phyloP scores from a whole-genome alignment of 1,140 invertebrate genomes.

The Micrasema minimum region DNA sequence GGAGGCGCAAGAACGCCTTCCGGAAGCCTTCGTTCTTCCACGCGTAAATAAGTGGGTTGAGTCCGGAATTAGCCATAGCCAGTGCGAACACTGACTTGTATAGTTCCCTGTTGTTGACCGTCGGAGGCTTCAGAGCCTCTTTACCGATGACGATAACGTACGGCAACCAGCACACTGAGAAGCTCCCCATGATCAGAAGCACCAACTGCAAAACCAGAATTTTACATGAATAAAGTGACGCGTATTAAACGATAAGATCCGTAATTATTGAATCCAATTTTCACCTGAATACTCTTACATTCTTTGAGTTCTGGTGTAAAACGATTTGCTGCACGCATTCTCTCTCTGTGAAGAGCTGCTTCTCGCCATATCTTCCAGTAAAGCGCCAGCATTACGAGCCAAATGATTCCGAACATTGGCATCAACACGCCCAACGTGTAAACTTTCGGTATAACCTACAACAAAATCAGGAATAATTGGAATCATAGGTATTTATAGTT shows the following conservation, averaged over 20 bases:
- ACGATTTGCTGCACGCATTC: constrained; percentile 69
- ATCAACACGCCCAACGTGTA: constrained; percentile 75
- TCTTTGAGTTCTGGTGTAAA: constrained; percentile 68
- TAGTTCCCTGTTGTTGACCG: constrained; percentile 65
- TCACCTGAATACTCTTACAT: constrained; percentile 76
- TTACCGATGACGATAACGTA: constrained; percentile 75
- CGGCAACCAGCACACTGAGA: constrained; percentile 80
- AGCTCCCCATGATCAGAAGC: constrained; percentile 76
- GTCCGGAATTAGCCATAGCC: constrained; percentile 78
- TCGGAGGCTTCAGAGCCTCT: constrained; percentile 65
- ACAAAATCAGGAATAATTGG: no score
- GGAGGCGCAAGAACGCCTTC: constrained; percentile 72
- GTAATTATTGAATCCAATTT: background rate
- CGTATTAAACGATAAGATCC: background rate
- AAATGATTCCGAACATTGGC: constrained; percentile 75
- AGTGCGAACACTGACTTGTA: constrained; percentile 78
- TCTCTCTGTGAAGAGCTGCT: constrained; percentile 73
- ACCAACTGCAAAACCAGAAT: constrained; percentile 70
- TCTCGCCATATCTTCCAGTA: constrained; percentile 81
- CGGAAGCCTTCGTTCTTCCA: constrained; percentile 83
- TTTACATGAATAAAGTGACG: no score
- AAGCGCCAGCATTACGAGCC: constrained; percentile 76
- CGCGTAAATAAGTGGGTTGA: constrained; percentile 83
- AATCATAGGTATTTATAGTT: no score
- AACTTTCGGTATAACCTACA: constrained; percentile 65